A percentile compares a stretch with the other conserved stretches of the same genome.
Evolutionary conservation across 2,888 invertebrate species (phyloP).

Genomic region (Sepioteuthis lessoniana): DNA sequence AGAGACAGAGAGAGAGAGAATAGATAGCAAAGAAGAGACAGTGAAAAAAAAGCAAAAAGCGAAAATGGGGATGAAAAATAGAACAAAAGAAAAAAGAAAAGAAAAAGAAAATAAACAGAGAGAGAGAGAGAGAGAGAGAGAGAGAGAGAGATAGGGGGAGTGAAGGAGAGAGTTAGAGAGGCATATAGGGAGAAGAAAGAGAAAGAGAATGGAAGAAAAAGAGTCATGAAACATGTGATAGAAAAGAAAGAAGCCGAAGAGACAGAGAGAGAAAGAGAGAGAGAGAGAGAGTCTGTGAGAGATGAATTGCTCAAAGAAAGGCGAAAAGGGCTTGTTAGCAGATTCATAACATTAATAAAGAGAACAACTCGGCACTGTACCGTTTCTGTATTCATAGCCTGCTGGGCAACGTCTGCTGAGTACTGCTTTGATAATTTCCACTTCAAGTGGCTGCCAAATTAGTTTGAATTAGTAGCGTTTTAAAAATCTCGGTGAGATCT

Average conservation of each 20-base stretch:
- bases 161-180: not conserved
- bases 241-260: too few relatives aligned
- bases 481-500: not conserved
- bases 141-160: not conserved
- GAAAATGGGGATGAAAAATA: not conserved
- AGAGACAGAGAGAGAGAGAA: not conserved
- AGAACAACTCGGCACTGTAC: too few relatives aligned
- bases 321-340: not conserved
- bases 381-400: not conserved
- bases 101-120: not conserved
- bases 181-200: not conserved
- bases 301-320: too few relatives aligned
- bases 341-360: not conserved
- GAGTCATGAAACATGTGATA: not conserved
- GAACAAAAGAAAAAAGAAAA: not conserved
- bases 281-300: too few relatives aligned
- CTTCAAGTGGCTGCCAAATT: not conserved
- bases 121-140: not conserved
- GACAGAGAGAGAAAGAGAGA: too few relatives aligned
- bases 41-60: not conserved
- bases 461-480: not conserved
- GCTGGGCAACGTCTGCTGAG: not conserved
- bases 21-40: too few relatives aligned
- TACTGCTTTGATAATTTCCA: not conserved
- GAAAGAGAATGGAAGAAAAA: accelerated